Evolutionary conservation across 2,888 invertebrate genomes (phyloP).

Genomic region (Cyclophora albipunctata): DNA sequence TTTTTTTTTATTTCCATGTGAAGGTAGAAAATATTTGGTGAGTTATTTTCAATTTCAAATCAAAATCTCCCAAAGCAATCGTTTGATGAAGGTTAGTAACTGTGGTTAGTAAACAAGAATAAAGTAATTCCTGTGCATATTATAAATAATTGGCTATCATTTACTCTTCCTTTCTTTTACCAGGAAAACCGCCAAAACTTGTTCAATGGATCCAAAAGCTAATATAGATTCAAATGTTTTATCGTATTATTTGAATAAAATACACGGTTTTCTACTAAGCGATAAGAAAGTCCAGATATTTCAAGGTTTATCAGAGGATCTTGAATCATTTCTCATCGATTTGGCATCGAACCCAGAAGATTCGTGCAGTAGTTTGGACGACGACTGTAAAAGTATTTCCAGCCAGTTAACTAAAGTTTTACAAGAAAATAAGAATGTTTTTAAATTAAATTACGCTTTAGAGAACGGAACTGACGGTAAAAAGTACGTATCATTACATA

Average conservation of each 20-base stretch:
- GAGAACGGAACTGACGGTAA: slow-evolving; percentile 10
- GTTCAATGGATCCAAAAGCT: too few relatives aligned
- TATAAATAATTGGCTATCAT: too few relatives aligned
- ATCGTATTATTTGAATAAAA: slow-evolving; percentile 16
- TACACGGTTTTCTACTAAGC: slow-evolving; percentile 23
- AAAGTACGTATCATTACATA: slow-evolving; percentile 15
- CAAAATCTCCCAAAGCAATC: too few relatives aligned
- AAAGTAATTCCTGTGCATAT: too few relatives aligned
- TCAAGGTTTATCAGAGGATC: slow-evolving; percentile 10
- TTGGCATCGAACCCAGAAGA: slow-evolving; percentile 19
- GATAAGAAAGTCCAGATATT: slow-evolving; percentile 20
- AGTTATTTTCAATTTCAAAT: too few relatives aligned
- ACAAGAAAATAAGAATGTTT: slow-evolving; percentile 15
- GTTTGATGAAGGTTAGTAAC: too few relatives aligned
- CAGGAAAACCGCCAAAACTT: too few relatives aligned
- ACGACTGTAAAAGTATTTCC: slow-evolving; percentile 8
- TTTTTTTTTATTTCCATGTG: too few relatives aligned
- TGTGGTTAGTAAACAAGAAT: too few relatives aligned
- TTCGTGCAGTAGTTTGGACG: slow-evolving; percentile 16
- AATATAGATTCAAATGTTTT: slow-evolving; percentile 7
- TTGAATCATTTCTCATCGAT: slow-evolving; percentile 24
- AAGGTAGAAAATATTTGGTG: too few relatives aligned
- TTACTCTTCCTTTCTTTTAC: too few relatives aligned
- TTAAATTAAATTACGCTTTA: slow-evolving; percentile 17
- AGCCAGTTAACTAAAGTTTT: slow-evolving; percentile 19